phyloP scores from a whole-genome alignment of 2,797 vertebrate genomes.

The Amblyopsis hoosieri region DNA sequence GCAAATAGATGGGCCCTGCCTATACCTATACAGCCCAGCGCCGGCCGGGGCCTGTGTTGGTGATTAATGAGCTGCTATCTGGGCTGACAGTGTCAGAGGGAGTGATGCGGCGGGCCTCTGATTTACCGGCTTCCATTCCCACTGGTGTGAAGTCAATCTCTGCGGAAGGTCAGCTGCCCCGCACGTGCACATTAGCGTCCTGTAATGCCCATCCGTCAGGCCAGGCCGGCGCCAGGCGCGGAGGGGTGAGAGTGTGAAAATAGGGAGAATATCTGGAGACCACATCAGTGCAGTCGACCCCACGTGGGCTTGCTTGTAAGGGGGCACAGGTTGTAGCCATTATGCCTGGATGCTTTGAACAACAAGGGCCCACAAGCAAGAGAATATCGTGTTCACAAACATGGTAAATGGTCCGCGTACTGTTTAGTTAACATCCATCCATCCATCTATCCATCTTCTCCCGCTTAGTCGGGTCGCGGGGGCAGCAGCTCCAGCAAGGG shows the following conservation, averaged over 20 bases:
- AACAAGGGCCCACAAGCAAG: no score
- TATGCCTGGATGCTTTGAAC: no score
- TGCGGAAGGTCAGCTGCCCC: conserved; percentile 87
- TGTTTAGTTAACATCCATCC: no score
- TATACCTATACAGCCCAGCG: conserved; percentile 37
- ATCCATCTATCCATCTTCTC: no score
- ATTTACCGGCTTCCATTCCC: conserved; percentile 89
- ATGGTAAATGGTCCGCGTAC: no score
- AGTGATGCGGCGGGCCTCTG: conserved; percentile 80
- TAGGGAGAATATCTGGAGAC: conserved; percentile 14
- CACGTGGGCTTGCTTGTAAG: no score
- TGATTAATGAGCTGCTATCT: conserved; percentile 75
- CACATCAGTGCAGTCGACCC: background rate
- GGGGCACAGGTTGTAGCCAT: no score
- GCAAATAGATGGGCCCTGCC: conserved; percentile 62
- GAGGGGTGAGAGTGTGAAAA: conserved; percentile 36
- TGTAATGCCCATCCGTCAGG: conserved; percentile 79
- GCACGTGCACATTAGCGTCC: conserved; percentile 78
- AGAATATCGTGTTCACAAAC: no score
- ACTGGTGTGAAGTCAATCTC: conserved; percentile 87
- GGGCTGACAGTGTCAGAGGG: conserved; percentile 79
- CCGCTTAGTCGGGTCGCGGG: no score
- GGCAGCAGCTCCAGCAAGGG: no score
- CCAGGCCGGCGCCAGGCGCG: conserved; percentile 41
- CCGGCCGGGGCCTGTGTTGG: conserved; percentile 38